Evolutionary conservation across 2,113 vertebrate species (phyloP), one percentile per base, ranked within the genome.

Genomic region (Uria lomvia): DNA sequence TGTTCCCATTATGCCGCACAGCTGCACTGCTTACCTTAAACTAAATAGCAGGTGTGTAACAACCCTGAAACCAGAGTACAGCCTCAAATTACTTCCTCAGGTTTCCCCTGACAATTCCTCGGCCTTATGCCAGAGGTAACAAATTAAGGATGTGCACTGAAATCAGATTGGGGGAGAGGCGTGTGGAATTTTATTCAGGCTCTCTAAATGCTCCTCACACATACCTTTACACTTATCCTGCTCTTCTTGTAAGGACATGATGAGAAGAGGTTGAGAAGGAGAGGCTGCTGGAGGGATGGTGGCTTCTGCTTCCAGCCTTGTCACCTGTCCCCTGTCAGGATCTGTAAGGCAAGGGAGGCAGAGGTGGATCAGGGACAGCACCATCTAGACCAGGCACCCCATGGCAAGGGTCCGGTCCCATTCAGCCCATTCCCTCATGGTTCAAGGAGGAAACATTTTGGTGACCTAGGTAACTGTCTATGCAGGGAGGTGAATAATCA

Each of bases 191-290:
- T 47, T 59, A 8, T 58, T 82, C 73, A 3, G 2, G n/a, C 24
- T 36, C 83, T 84, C 66, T 43, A 26, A 73, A 49, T 22, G 4
- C 15, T 42, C 72, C 36, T 86, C 45, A 19, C 9, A 38, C 49
- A 1, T 81, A 98, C 97, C 96, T 96, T 96, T 98, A 63, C 97
- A 98, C 42, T 96, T 97, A 78, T 97, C 94, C 77, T 94, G 55
- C 65, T 97, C 96, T 16, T 90, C 96, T 68, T 92, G 89, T 50
- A 96, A 65, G 52, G 93, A 92, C 62, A 95, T 72, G 26, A 85
- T 30, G 16, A 59, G 83, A 27, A 20, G 67, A 83, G 94, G 86
- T 85, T 38, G 95, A 55, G 95, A 96, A 75, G 32, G 94, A 56
- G 80, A 80, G 29, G 38, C 90, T 49, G 92, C 65, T 1, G 97